Conservation (phyloP, 1,140 invertebrate species). For the Drosophila sproati region DNA sequence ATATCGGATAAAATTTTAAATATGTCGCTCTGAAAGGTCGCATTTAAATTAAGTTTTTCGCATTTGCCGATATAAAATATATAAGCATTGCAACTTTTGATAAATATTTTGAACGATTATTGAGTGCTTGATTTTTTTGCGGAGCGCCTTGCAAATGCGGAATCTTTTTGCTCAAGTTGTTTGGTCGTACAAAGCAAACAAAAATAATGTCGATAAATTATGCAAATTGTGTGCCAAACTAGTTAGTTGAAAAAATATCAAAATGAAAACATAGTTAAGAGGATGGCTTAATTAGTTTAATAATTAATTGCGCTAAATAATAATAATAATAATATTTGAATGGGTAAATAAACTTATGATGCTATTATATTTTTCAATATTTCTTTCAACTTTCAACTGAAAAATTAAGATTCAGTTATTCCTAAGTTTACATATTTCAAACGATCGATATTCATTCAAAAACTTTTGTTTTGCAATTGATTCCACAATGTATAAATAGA, state of each 20-base stretch:
- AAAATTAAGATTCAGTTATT: too few relatives aligned
- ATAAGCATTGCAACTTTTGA: background rate
- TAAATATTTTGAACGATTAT: background rate
- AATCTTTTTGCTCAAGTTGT: conserved; percentile 8
- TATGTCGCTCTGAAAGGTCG: conserved; percentile 22
- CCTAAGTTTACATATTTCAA: too few relatives aligned
- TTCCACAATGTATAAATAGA: too few relatives aligned
- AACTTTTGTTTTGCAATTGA: too few relatives aligned
- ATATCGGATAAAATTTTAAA: conserved; percentile 48
- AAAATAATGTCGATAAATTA: conserved; percentile 26
- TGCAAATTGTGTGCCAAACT: conserved; percentile 33
- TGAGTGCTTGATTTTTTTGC: background rate
- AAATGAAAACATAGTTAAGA: background rate
- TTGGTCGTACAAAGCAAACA: conserved; percentile 1
- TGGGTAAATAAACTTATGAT: background rate
- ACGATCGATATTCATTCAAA: too few relatives aligned
- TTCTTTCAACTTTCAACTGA: too few relatives aligned
- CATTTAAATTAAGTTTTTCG: conserved; percentile 9
- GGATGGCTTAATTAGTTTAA: background rate
- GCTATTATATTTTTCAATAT: too few relatives aligned
- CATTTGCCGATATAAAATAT: background rate
- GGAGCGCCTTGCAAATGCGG: conserved; percentile 5
- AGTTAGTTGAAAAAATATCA: conserved; percentile 14
- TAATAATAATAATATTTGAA: background rate
- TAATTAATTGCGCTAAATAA: background rate